phyloP scores from a whole-genome alignment of 1,140 invertebrate genomes.

The Ostrea denselamellosa region DNA sequence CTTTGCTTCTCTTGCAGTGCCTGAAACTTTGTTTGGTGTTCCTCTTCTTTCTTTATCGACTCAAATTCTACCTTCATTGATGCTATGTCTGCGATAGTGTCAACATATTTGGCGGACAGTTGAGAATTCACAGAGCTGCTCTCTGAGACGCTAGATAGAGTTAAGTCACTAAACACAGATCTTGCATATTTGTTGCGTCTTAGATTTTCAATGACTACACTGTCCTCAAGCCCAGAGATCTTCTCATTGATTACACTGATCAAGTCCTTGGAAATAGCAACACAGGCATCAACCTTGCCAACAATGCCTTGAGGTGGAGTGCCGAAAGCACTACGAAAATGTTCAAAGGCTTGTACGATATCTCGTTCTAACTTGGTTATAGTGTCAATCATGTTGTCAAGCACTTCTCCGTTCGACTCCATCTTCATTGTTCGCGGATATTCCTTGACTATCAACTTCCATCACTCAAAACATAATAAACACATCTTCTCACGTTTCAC shows the following conservation, averaged over 20 bases:
- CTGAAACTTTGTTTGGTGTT: neutral
- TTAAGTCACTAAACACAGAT: neutral
- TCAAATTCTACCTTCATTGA: neutral
- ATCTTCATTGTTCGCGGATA: no score
- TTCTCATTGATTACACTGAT: neutral
- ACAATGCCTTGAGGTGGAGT: no score
- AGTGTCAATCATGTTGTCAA: no score
- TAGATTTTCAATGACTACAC: no score
- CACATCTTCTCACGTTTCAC: no score
- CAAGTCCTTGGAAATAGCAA: neutral
- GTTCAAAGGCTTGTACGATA: no score
- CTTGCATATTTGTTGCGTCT: neutral
- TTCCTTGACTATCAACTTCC: no score
- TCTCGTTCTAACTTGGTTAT: no score
- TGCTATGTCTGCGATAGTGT: neutral
- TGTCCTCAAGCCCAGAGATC: neutral
- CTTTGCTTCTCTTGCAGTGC: neutral
- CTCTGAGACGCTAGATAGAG: neutral
- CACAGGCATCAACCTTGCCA: neutral
- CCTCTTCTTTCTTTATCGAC: neutral
- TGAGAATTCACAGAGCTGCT: neutral
- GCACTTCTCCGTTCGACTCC: no score
- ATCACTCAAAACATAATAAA: no score
- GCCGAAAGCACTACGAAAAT: no score
- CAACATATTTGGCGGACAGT: conserved; percentile 10